These are phyloP conservation scores for Rhinoderma darwinii DNA, from an alignment of 2,113 vertebrate species.

Conservation along the genomic window DNA sequence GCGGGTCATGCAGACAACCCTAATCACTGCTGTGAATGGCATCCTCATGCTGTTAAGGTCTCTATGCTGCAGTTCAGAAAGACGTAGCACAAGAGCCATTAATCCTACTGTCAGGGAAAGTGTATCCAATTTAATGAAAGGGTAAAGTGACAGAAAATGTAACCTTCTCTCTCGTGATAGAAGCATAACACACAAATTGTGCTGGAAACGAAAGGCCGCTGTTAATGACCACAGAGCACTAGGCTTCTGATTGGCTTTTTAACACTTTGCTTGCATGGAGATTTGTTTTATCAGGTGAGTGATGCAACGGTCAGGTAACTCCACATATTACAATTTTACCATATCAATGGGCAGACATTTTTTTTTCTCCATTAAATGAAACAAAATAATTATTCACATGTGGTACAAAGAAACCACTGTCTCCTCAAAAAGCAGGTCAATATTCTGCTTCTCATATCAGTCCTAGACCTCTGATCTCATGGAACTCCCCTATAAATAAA, in stretches of 20 bases:
- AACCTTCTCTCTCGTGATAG: conserved; percentile 31
- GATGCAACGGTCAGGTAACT: no score
- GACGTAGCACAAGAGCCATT: not conserved
- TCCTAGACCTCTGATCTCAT: no score
- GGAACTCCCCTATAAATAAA: no score
- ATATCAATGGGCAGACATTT: no score
- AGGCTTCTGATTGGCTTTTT: conserved; percentile 2
- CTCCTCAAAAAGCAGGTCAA: no score
- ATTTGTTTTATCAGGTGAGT: no score
- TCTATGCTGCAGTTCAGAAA: conserved; percentile 10
- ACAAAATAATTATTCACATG: no score
- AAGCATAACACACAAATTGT: conserved; percentile 42
- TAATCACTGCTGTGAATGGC: conserved; percentile 57
- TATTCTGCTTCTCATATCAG: no score
- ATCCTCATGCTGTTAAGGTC: conserved; percentile 8
- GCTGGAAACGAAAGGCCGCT: conserved; percentile 35
- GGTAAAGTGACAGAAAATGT: conserved; percentile 43
- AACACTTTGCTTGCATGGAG: not conserved
- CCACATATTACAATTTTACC: no score
- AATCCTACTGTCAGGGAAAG: conserved; percentile 34
- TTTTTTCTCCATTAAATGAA: no score
- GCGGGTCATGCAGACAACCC: conserved; percentile 49
- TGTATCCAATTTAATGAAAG: conserved; percentile 56
- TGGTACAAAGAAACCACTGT: no score
- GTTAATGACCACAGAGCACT: conserved; percentile 1